phyloP scores from a whole-genome alignment of 1,140 invertebrate species.

The Leptonema lineaticorne region DNA sequence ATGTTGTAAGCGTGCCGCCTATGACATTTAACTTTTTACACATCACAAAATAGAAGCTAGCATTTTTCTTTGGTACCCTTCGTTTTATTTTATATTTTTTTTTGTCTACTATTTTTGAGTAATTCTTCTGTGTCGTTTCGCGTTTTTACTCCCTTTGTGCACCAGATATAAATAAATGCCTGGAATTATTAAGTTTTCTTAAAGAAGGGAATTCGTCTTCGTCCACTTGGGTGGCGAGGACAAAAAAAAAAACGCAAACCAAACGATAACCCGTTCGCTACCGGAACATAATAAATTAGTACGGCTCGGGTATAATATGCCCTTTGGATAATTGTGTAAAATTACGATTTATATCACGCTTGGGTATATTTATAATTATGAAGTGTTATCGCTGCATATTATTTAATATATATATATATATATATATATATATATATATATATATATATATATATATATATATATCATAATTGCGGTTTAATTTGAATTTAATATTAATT shows the following conservation, averaged over 20 bases:
- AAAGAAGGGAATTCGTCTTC: conserved; percentile 40
- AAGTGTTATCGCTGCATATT: too few relatives aligned
- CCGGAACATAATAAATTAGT: conserved; percentile 21
- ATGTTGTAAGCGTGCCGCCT: too few relatives aligned
- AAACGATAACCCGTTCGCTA: conserved; percentile 23
- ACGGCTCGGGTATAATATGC: background rate
- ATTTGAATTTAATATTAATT: too few relatives aligned
- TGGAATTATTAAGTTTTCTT: conserved; percentile 40
- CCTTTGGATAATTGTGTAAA: too few relatives aligned
- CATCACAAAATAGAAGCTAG: background rate
- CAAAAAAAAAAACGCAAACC: background rate
- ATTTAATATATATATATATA: too few relatives aligned
- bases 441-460: too few relatives aligned
- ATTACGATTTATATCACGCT: too few relatives aligned
- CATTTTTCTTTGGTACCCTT: background rate
- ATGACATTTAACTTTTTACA: too few relatives aligned
- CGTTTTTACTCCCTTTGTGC: conserved; percentile 13
- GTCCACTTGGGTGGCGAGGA: conserved; percentile 37
- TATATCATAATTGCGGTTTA: too few relatives aligned
- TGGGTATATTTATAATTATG: too few relatives aligned
- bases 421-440: too few relatives aligned
- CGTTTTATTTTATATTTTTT: background rate
- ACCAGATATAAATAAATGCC: conserved; percentile 41
- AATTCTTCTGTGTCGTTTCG: background rate
- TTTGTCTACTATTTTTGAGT: conserved; percentile 19